These are phyloP conservation scores for Atherinosoma microstoma DNA, from an alignment of 2,797 vertebrate species.

Conservation along the genomic window DNA sequence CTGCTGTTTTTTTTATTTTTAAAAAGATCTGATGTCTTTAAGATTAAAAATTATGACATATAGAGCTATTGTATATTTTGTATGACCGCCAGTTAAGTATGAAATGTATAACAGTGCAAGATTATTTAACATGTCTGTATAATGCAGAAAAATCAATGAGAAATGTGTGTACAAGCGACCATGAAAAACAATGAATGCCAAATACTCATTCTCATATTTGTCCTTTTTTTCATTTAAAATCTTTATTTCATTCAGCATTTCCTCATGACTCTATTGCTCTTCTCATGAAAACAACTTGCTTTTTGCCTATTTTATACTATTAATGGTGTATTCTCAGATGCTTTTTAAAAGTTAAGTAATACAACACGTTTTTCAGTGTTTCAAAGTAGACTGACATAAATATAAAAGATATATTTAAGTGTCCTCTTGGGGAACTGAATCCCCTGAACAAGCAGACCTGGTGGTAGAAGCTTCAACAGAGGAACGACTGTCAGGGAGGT, in stretches of 20 bases:
- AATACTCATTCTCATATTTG: conserved; percentile 70
- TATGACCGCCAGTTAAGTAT: conserved; percentile 71
- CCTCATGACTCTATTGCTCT: neutral
- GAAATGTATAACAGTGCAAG: conserved; percentile 69
- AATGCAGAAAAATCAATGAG: conserved; percentile 57
- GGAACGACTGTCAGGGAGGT: conserved; percentile 18
- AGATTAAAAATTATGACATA: conserved; percentile 60
- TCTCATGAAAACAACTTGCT: conserved; percentile 10
- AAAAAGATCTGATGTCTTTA: conserved; percentile 57
- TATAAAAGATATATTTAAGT: conserved; percentile 2
- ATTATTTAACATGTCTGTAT: conserved; percentile 73
- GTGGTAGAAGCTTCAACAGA: conserved; percentile 23
- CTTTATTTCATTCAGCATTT: neutral
- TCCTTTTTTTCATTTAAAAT: conserved; percentile 54
- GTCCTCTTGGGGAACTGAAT: conserved; percentile 18
- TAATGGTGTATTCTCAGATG: neutral
- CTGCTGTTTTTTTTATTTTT: conserved; percentile 73
- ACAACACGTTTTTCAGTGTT: neutral
- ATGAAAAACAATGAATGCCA: conserved; percentile 81
- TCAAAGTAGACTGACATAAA: conserved; percentile 5
- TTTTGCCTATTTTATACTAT: conserved; percentile 14
- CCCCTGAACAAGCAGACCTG: conserved; percentile 22
- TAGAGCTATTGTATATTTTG: conserved; percentile 80
- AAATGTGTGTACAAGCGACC: conserved; percentile 73
- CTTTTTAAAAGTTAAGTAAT: neutral